Conservation (phyloP, 2,888 invertebrate genomes). For the Parelbella ahira region DNA sequence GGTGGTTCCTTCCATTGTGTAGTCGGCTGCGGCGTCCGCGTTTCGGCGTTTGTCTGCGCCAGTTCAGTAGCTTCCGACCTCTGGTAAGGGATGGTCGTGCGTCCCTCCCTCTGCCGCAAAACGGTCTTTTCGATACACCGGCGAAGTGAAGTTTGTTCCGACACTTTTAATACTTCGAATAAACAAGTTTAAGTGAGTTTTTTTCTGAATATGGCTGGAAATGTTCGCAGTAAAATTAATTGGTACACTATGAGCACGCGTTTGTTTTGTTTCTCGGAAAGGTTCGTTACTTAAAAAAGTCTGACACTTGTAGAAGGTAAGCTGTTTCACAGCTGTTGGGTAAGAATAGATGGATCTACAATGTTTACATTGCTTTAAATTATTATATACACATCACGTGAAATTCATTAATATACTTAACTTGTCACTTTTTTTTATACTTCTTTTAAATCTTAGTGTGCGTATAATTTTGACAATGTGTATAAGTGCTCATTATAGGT, state of each 20-base stretch:
- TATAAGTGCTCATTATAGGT: no score
- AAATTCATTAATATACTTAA: no score
- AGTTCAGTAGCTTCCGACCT: slow-evolving; percentile 59
- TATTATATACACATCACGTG: no score
- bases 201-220: slow-evolving; percentile 30
- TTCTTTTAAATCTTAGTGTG: no score
- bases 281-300: slow-evolving; percentile 14
- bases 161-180: slow-evolving; percentile 24
- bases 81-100: slow-evolving; percentile 57
- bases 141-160: slow-evolving; percentile 54
- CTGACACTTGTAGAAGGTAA: slow-evolving; percentile 22
- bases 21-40: slow-evolving; percentile 41
- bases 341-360: slow-evolving; percentile 13
- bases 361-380: no score
- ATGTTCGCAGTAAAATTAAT: slow-evolving; percentile 11
- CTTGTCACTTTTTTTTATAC: no score
- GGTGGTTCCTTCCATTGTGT: slow-evolving; percentile 58
- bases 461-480: no score
- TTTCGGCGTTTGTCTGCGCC: slow-evolving; percentile 34
- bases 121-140: slow-evolving; percentile 41
- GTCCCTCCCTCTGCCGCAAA: slow-evolving; percentile 30
- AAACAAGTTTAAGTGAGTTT: slow-evolving; percentile 28
- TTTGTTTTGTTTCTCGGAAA: slow-evolving; percentile 14
- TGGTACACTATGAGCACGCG: slow-evolving; percentile 1
- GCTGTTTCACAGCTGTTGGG: slow-evolving; percentile 17